A percentile compares a stretch with the other conserved stretches of the same genome.
These are phyloP conservation scores for Agonopterix arenella DNA, from an alignment of 2,888 invertebrate genomes.

Conservation along the genomic window DNA sequence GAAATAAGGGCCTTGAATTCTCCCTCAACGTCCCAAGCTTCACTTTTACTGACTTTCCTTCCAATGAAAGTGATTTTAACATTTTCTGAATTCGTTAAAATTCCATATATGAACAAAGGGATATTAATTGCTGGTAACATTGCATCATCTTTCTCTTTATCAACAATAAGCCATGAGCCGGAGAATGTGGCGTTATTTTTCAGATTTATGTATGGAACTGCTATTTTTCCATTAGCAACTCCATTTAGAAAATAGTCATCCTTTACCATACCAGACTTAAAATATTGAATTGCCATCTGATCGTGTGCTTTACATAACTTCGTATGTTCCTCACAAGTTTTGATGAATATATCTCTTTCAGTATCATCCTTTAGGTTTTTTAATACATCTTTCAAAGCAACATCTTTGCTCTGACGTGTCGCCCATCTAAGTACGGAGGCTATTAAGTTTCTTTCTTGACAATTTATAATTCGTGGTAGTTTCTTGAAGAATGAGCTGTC, in stretches of 20 bases:
- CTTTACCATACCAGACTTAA: background rate
- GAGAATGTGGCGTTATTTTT: conserved; percentile 16
- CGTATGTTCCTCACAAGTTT: conserved; percentile 1
- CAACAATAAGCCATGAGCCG: conserved; percentile 18
- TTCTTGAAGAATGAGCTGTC: conserved; percentile 10
- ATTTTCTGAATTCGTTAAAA: conserved; percentile 18
- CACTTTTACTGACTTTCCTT: conserved; percentile 9
- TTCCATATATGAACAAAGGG: conserved; percentile 20
- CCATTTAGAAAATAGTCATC: conserved; percentile 20
- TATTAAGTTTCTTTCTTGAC: conserved; percentile 5
- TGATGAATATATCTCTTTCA: conserved; percentile 4
- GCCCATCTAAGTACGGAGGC: conserved; percentile 9
- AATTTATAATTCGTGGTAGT: conserved; percentile 10
- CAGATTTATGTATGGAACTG: conserved; percentile 24
- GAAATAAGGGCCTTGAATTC: background rate
- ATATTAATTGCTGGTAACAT: conserved; percentile 27
- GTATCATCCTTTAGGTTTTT: conserved; percentile 3
- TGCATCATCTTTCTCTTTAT: conserved; percentile 23
- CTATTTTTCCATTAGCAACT: conserved; percentile 20
- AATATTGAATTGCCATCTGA: background rate
- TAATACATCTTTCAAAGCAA: conserved; percentile 1
- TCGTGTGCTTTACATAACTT: background rate
- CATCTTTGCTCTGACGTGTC: conserved; percentile 7
- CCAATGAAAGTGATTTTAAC: conserved; percentile 16
- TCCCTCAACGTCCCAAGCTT: conserved; percentile 6